Percentiles rank a stretch among this genome's conserved stretches.
Evolutionary conservation across 2,888 invertebrate species (phyloP).

Genomic region (Gymnosoma rotundatum): DNA sequence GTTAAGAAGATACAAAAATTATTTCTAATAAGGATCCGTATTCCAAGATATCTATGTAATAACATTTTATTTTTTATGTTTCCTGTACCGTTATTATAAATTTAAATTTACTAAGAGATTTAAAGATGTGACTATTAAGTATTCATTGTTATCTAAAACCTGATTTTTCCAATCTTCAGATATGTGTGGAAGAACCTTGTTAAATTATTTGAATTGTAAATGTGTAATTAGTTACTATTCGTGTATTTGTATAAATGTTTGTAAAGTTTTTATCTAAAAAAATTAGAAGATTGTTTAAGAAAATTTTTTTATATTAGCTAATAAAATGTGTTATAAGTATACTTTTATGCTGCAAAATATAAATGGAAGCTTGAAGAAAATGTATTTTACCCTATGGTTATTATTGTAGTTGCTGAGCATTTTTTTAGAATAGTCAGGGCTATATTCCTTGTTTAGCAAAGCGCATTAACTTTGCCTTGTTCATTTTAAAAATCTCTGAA

Average conservation of each 20-base stretch:
- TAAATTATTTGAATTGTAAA: slow-evolving; percentile 33
- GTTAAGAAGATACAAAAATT: background rate
- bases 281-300: slow-evolving; percentile 44
- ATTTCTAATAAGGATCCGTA: background rate
- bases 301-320: slow-evolving; percentile 62
- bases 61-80: background rate
- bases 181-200: slow-evolving; percentile 1
- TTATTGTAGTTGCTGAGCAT: no score
- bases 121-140: no score
- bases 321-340: slow-evolving; percentile 56
- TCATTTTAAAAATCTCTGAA: no score
- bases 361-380: no score
- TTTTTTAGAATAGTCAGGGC: no score
- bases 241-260: background rate
- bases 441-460: no score
- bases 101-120: no score
- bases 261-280: slow-evolving; percentile 41
- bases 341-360: background rate
- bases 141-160: no score
- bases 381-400: no score
- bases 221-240: slow-evolving; percentile 20
- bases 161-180: background rate
- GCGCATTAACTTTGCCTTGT: no score
- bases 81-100: background rate
- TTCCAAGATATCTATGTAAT: background rate